These are phyloP conservation scores for Thaumetopoea pityocampa DNA, from an alignment of 1,140 invertebrate genomes.

Conservation along the genomic window DNA sequence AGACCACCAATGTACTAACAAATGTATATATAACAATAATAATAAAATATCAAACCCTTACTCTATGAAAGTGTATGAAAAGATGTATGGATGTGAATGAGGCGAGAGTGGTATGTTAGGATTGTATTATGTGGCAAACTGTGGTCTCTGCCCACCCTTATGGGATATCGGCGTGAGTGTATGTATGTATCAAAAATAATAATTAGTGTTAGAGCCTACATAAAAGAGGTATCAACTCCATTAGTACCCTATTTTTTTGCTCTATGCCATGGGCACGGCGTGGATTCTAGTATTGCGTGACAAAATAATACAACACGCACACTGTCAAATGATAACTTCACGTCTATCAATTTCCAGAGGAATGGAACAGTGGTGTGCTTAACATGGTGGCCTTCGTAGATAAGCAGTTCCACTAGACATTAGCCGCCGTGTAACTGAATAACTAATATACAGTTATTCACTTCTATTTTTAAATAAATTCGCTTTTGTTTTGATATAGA, in stretches of 20 bases:
- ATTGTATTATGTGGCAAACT: no score
- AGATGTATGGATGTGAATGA: no score
- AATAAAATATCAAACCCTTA: no score
- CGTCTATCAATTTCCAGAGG: constrained; percentile 68
- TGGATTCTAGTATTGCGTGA: constrained; percentile 52
- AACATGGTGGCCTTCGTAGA: constrained; percentile 59
- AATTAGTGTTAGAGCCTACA: no score
- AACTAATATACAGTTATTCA: constrained; percentile 26
- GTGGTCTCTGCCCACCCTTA: no score
- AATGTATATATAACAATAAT: no score
- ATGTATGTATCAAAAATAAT: no score
- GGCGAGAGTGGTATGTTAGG: no score
- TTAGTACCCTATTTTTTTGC: constrained; percentile 21
- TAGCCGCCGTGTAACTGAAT: constrained; percentile 32
- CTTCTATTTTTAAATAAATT: constrained; percentile 18
- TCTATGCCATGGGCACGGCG: constrained; percentile 50
- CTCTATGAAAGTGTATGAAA: no score
- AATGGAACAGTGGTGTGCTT: constrained; percentile 59
- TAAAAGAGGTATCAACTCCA: constrained; percentile 5
- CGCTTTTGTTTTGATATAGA: no score
- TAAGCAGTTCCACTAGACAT: constrained; percentile 55
- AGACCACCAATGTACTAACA: no score
- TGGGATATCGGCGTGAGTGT: no score
- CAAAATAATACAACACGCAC: constrained; percentile 57
- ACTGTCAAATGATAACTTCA: constrained; percentile 72